Evolutionary conservation across 2,888 invertebrate species (phyloP).

Genomic region (Drosophila infuscata): DNA sequence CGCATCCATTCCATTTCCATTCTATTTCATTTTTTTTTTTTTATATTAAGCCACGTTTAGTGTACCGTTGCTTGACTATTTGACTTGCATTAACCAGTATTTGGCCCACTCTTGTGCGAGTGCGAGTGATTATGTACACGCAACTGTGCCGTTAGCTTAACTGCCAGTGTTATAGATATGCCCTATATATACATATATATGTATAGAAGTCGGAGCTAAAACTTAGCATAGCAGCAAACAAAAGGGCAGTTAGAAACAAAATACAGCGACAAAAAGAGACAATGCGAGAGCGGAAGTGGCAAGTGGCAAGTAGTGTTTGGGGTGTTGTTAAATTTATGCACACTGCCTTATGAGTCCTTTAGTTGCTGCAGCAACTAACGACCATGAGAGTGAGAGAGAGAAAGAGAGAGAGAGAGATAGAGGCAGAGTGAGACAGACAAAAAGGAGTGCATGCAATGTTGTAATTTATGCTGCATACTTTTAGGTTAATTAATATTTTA

Average conservation of each 20-base stretch:
- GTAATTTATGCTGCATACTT: slow-evolving; percentile 16
- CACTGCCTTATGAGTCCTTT: neutral
- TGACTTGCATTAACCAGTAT: slow-evolving; percentile 40
- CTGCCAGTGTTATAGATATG: slow-evolving; percentile 21
- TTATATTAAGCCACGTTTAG: slow-evolving; percentile 31
- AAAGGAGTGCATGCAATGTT: neutral
- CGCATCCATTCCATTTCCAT: neutral
- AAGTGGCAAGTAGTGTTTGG: neutral
- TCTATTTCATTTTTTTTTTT: neutral
- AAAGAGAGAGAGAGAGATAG: neutral
- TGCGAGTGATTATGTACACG: slow-evolving; percentile 74
- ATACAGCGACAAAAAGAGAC: neutral
- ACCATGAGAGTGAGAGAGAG: neutral
- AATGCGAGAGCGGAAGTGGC: neutral
- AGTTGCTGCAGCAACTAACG: neutral
- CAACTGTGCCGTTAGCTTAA: slow-evolving; percentile 67
- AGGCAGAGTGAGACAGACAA: neutral
- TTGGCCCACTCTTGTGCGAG: slow-evolving; percentile 15
- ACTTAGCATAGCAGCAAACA: slow-evolving; percentile 10
- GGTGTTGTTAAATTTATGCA: slow-evolving; percentile 7
- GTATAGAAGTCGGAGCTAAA: neutral
- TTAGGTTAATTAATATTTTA: slow-evolving; percentile 2
- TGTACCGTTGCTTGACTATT: slow-evolving; percentile 23
- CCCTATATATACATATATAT: neutral
- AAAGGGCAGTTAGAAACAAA: neutral